These are phyloP conservation scores for Drosophila sordidula DNA, from an alignment of 2,888 invertebrate species.

Conservation along the genomic window DNA sequence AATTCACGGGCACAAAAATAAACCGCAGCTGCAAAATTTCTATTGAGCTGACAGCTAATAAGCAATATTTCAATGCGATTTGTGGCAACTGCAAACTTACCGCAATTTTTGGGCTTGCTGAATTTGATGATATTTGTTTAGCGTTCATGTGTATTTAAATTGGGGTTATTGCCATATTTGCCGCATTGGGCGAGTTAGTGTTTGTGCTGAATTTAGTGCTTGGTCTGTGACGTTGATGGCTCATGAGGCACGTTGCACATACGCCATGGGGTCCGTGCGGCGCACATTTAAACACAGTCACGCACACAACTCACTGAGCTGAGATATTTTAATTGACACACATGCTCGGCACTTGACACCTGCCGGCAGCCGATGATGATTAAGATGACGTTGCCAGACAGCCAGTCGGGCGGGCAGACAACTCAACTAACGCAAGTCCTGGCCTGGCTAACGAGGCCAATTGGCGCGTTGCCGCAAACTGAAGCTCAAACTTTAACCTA, in stretches of 20 bases:
- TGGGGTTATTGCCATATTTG: conserved; percentile 7
- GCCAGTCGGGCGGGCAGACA: conserved; percentile 7
- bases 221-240: conserved; percentile 5
- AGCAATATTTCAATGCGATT: conserved; percentile 30
- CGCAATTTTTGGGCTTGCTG: conserved; percentile 32
- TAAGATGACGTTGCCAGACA: conserved; percentile 28
- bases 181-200: conserved; percentile 5
- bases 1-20: conserved; percentile 31
- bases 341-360: conserved; percentile 71
- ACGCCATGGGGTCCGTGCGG: conserved; percentile 44
- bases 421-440: conserved; percentile 12
- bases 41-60: conserved; percentile 16
- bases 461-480: conserved; percentile 25
- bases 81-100: conserved; percentile 37
- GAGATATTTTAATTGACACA: conserved; percentile 76
- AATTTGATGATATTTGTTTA: conserved; percentile 13
- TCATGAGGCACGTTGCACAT: conserved; percentile 43
- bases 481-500: conserved; percentile 12
- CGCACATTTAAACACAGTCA: conserved; percentile 66
- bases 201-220: conserved; percentile 4
- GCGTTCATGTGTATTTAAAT: conserved; percentile 11
- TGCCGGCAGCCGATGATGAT: conserved; percentile 40
- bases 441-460: conserved; percentile 53
- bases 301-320: conserved; percentile 69
- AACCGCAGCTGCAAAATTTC: conserved; percentile 35